Percentiles rank a stretch among this genome's conserved stretches.
Conservation (phyloP, 2,888 invertebrate species). For the Linnaemya tessellans region DNA sequence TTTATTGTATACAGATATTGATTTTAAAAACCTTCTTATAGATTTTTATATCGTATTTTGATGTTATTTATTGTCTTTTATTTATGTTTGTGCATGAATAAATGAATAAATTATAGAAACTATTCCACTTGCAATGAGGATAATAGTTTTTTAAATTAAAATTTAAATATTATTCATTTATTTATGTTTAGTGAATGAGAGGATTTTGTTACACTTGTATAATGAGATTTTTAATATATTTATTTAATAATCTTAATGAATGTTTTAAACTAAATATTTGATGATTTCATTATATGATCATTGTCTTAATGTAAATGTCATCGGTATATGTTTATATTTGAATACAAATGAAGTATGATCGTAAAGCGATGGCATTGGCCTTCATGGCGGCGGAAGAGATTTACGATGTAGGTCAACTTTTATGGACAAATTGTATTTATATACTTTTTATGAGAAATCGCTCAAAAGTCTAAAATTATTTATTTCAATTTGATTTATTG, state of each 20-base stretch:
- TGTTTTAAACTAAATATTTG: conserved; percentile 15
- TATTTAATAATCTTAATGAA: background rate
- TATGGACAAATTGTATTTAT: background rate
- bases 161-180: background rate
- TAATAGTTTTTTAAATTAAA: conserved; percentile 20
- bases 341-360: background rate
- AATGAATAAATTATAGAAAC: background rate
- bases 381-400: background rate
- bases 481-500: background rate
- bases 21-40: background rate
- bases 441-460: background rate
- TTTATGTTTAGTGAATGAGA: background rate
- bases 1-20: background rate
- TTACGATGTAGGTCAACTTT: background rate
- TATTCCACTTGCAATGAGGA: background rate
- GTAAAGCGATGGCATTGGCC: background rate
- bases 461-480: background rate
- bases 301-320: conserved; percentile 21
- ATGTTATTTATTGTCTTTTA: background rate
- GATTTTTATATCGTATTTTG: background rate
- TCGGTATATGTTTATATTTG: background rate
- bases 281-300: conserved; percentile 27
- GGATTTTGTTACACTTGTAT: conserved; percentile 4
- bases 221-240: background rate
- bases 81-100: background rate